These are phyloP conservation scores for Fringilla coelebs DNA, from an alignment of 2,797 vertebrate species.

Conservation along the genomic window DNA sequence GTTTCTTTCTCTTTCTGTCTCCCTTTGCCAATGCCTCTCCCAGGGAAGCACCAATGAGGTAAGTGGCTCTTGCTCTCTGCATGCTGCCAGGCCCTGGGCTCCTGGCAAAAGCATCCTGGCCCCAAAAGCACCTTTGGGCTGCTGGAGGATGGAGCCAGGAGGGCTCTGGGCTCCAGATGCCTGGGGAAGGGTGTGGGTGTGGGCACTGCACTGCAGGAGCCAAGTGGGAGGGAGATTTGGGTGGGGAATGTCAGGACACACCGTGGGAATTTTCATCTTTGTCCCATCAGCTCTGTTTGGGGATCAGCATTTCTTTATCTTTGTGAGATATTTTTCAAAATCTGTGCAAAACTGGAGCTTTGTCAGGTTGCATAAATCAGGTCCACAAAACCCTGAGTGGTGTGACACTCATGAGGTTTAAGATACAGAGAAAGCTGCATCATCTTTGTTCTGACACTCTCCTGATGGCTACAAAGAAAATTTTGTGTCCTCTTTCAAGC, in stretches of 20 bases:
- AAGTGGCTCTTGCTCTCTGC: conserved; percentile 60
- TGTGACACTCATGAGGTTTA: background rate
- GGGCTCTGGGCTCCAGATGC: background rate
- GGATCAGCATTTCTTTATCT: background rate
- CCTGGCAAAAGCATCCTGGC: background rate
- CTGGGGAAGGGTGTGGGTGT: background rate
- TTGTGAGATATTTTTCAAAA: background rate
- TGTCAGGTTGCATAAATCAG: background rate
- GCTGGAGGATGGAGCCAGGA: fast-evolving
- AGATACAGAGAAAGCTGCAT: background rate
- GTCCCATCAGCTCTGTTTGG: background rate
- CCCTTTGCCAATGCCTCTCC: conserved; percentile 65
- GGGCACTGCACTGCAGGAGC: background rate
- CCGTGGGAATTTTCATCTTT: fast-evolving
- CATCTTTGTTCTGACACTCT: background rate
- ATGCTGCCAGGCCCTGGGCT: background rate
- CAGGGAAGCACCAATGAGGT: conserved; percentile 99
- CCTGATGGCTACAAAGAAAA: background rate
- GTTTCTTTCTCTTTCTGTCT: background rate
- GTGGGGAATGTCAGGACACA: fast-evolving
- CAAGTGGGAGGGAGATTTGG: background rate
- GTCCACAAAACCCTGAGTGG: background rate
- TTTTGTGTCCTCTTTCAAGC: background rate
- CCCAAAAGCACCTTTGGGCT: fast-evolving
- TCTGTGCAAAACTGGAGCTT: background rate